A percentile compares a stretch with the other conserved stretches of the same genome.
phyloP scores from a whole-genome alignment of 2,797 vertebrate genomes.

The Danio kyathit region DNA sequence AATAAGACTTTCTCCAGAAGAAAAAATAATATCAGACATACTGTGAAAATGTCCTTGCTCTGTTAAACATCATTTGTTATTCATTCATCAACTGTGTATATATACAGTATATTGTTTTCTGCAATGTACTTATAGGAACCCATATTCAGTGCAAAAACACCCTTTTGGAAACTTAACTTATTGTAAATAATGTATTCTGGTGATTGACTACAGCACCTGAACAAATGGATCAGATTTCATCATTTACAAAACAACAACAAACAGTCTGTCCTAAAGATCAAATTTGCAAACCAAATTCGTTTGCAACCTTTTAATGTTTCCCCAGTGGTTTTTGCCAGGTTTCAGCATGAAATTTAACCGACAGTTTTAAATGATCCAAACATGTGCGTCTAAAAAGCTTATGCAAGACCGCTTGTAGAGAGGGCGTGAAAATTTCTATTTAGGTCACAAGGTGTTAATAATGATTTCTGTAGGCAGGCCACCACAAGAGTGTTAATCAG shows the following conservation, averaged over 20 bases:
- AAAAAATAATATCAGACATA: no score
- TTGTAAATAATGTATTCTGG: neutral
- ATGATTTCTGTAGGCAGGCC: neutral
- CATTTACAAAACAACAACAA: neutral
- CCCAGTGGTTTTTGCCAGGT: conserved; percentile 40
- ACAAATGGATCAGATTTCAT: neutral
- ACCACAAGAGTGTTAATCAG: neutral
- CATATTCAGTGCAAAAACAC: no score
- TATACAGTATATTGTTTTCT: no score
- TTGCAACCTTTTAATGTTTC: neutral
- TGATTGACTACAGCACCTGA: neutral
- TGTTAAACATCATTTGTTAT: no score
- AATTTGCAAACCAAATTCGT: neutral
- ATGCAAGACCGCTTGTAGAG: neutral
- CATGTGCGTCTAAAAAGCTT: conserved; percentile 28
- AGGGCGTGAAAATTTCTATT: conserved; percentile 9
- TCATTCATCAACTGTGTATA: no score
- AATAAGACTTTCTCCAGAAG: no score
- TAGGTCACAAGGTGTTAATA: conserved; percentile 9
- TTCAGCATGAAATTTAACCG: conserved; percentile 40
- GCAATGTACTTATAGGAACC: no score
- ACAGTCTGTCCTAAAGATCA: neutral
- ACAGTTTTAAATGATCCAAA: conserved; percentile 4
- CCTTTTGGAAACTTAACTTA: no score
- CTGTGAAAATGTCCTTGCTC: no score